phyloP scores from a whole-genome alignment of 2,797 vertebrate genomes.

The Falco berigora region DNA sequence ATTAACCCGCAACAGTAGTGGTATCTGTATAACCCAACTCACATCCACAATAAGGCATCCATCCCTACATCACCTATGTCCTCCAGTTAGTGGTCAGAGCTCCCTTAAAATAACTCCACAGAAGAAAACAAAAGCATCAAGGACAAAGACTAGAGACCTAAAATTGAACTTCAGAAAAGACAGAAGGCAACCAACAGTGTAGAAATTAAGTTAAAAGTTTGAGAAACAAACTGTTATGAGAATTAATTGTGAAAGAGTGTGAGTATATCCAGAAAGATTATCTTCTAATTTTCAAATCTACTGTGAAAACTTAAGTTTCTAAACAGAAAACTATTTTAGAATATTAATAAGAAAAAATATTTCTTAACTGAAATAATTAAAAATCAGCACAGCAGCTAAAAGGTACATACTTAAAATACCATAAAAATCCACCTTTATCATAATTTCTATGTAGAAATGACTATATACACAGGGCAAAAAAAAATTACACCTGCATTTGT shows the following conservation, averaged over 20 bases:
- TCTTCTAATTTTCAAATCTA: neutral
- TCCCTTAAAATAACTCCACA: neutral
- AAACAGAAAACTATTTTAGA: neutral
- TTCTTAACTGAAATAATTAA: neutral
- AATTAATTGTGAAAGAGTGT: neutral
- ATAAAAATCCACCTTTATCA: neutral
- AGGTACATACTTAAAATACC: neutral
- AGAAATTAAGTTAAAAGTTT: neutral
- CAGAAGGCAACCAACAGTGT: neutral
- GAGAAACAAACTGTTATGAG: neutral
- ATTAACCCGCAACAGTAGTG: neutral
- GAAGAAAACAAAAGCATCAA: neutral
- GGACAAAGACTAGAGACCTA: neutral
- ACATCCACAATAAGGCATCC: rapidly evolving
- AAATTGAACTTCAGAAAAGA: neutral
- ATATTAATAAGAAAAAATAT: neutral
- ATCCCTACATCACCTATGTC: neutral
- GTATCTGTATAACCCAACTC: neutral
- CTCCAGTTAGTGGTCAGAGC: neutral
- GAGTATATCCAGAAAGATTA: neutral
- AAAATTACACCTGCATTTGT: neutral
- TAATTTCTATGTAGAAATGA: neutral
- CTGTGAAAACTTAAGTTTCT: neutral
- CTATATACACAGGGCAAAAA: neutral
- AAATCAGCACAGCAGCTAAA: neutral